Conservation (phyloP, 2,113 vertebrate species). For the Dunckerocampus dactyliophorus region DNA sequence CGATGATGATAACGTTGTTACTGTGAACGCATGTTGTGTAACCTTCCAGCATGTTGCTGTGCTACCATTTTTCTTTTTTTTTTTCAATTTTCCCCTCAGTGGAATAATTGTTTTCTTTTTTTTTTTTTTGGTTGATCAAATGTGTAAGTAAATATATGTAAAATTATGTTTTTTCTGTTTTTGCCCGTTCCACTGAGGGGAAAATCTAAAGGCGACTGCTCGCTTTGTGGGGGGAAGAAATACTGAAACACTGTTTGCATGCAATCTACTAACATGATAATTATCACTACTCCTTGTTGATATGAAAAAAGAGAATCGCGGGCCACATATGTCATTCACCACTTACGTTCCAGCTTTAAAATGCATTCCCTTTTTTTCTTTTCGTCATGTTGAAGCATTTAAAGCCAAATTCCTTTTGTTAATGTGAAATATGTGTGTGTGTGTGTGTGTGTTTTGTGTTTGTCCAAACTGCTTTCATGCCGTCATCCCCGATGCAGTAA, state of each 20-base stretch:
- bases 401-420: slow-evolving; percentile 1
- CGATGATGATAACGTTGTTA: slow-evolving; percentile 2
- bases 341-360: not conserved
- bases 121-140: no score
- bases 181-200: slow-evolving; percentile 39
- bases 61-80: slow-evolving; percentile 30
- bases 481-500: slow-evolving; percentile 48
- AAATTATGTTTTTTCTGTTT: not conserved
- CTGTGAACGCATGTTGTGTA: slow-evolving; percentile 49
- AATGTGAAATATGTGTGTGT: not conserved
- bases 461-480: slow-evolving; percentile 2
- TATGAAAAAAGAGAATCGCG: slow-evolving; percentile 18
- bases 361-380: not conserved
- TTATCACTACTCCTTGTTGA: slow-evolving; percentile 10
- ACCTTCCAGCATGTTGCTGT: slow-evolving; percentile 41
- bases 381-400: not conserved
- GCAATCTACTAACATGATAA: slow-evolving; percentile 46
- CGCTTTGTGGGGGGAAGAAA: slow-evolving; percentile 16
- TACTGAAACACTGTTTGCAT: slow-evolving; percentile 54
- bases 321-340: slow-evolving; percentile 48
- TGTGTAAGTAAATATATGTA: no score
- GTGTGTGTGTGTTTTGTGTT: slow-evolving; percentile 7
- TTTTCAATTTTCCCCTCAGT: slow-evolving; percentile 37
- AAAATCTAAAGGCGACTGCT: slow-evolving; percentile 30
- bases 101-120: slow-evolving; percentile 12